Percentiles rank a stretch among this genome's conserved stretches.
These are phyloP conservation scores for Pipistrellus kuhlii DNA, from an alignment of 2,797 vertebrate genomes.

Conservation along the genomic window DNA sequence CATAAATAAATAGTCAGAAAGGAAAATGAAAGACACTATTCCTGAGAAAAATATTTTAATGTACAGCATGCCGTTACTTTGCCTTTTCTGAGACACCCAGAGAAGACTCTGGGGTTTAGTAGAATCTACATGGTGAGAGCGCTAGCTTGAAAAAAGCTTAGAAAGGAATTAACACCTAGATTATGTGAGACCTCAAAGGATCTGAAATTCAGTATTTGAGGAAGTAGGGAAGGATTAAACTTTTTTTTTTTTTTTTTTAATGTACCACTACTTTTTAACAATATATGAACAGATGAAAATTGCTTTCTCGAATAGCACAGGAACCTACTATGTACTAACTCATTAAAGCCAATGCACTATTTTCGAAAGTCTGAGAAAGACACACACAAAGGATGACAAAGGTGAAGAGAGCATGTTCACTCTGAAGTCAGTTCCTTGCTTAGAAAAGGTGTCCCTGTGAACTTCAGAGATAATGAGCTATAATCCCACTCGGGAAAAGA, in stretches of 20 bases:
- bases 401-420: background rate
- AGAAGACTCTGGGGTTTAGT: constrained; percentile 57
- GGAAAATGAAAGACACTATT: background rate
- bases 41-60: constrained; percentile 48
- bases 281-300: constrained; percentile 48
- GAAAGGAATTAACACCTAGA: constrained; percentile 70
- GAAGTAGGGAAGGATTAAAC: constrained; percentile 18
- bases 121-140: constrained; percentile 44
- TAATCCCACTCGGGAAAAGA: background rate
- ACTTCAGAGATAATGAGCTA: background rate
- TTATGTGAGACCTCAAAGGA: constrained; percentile 59
- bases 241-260: background rate
- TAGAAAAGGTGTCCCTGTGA: background rate
- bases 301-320: constrained; percentile 40
- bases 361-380: background rate
- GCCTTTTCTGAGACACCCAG: background rate
- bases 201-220: constrained; percentile 26
- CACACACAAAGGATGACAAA: background rate
- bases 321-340: background rate
- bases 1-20: constrained; percentile 83
- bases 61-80: constrained; percentile 3
- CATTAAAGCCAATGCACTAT: background rate
- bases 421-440: background rate
- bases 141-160: constrained; percentile 47
- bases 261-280: constrained; percentile 51